Conservation (phyloP, 2,888 invertebrate species). For the Acrobasis consociella region DNA sequence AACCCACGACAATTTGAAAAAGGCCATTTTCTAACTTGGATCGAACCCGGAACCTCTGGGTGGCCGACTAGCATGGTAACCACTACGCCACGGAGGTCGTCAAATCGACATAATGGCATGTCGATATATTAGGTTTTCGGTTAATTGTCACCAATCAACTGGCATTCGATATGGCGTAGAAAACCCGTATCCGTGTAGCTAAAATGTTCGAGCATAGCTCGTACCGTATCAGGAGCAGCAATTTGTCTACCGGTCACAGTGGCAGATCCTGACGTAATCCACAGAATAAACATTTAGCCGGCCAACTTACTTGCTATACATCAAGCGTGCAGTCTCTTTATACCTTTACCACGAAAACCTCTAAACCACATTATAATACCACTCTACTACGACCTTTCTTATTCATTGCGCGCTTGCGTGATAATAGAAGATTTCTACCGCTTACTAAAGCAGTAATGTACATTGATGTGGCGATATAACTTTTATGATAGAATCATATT, state of each 20-base stretch:
- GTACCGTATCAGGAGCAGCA: neutral
- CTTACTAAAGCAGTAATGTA: constrained; percentile 20
- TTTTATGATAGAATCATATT: constrained; percentile 10
- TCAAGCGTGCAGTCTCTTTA: constrained; percentile 34
- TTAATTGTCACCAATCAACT: no score
- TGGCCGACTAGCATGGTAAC: no score
- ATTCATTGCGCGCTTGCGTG: neutral
- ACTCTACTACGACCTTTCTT: neutral
- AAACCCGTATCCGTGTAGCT: no score
- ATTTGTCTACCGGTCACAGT: constrained; percentile 19
- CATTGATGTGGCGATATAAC: neutral
- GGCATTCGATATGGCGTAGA: no score
- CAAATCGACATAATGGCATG: no score
- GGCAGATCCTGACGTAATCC: constrained; percentile 24
- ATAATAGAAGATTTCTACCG: neutral
- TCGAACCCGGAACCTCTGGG: no score
- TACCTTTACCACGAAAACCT: neutral
- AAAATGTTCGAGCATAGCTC: no score
- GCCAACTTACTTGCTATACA: constrained; percentile 40
- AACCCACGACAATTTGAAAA: no score
- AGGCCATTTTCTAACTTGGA: no score
- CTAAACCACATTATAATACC: neutral
- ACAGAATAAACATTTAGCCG: constrained; percentile 32
- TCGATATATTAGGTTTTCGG: no score
- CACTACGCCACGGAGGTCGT: no score